A percentile compares a stretch with the other conserved stretches of the same genome.
Conservation (phyloP, 2,113 vertebrate species). For the Neolamprologus variostigma region DNA sequence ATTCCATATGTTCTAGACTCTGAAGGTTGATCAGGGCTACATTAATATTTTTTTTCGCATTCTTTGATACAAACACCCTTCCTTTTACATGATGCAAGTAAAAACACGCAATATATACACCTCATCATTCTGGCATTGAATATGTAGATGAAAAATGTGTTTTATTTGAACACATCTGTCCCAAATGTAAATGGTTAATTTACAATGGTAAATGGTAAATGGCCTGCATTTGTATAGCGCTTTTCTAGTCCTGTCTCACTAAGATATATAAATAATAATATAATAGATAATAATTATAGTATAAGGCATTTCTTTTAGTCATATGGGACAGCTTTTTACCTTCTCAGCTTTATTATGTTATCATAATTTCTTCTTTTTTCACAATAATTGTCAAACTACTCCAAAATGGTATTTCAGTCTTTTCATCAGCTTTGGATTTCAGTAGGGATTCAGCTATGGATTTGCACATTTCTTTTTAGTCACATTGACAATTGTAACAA, state of each 20-base stretch:
- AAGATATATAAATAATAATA: not conserved
- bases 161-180: not conserved
- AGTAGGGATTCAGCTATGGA: not conserved
- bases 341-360: not conserved
- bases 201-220: no score
- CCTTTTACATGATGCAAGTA: not conserved
- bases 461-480: not conserved
- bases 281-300: not conserved
- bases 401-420: not conserved
- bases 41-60: not conserved
- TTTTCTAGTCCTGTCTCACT: not conserved
- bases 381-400: not conserved
- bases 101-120: not conserved
- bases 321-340: not conserved
- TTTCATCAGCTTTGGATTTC: not conserved
- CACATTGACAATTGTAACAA: not conserved
- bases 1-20: not conserved
- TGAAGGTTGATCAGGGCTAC: not conserved
- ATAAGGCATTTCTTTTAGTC: not conserved
- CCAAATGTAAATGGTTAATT: not conserved
- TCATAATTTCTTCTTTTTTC: not conserved
- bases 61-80: not conserved
- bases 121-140: not conserved
- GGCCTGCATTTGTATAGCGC: no score
- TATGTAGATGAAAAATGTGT: not conserved